These are phyloP conservation scores for Pogonomyrmex californicus DNA, from an alignment of 1,140 invertebrate species.

Conservation along the genomic window DNA sequence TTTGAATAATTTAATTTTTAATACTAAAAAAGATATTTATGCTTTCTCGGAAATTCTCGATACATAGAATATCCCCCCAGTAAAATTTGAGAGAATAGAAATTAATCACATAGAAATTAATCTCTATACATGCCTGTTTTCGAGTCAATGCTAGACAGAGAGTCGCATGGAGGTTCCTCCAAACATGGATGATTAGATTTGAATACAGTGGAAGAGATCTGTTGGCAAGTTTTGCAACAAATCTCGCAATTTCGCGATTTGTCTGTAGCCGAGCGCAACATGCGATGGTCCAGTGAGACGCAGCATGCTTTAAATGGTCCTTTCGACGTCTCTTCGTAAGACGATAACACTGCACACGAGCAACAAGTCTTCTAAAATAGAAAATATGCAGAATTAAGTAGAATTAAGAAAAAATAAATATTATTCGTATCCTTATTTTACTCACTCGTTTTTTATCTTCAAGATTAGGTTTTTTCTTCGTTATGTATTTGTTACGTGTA, in stretches of 20 bases:
- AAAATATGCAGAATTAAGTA: neutral
- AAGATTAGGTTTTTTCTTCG: conserved; percentile 51
- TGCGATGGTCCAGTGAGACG: neutral
- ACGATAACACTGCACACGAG: neutral
- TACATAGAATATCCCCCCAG: neutral
- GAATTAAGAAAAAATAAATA: neutral
- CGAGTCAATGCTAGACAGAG: neutral
- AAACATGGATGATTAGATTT: neutral
- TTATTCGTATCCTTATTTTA: neutral
- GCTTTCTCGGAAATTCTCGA: neutral
- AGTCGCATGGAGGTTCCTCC: conserved; percentile 29
- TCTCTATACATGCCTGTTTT: conserved; percentile 7
- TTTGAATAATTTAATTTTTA: neutral
- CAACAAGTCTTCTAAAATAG: conserved; percentile 14
- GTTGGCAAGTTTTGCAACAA: conserved; percentile 31
- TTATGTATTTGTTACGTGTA: conserved; percentile 6
- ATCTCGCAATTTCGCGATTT: neutral
- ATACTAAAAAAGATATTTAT: neutral
- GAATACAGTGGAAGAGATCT: neutral
- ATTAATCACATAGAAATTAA: neutral
- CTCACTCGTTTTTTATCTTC: conserved; percentile 50
- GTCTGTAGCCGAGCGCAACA: neutral
- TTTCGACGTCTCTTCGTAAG: neutral
- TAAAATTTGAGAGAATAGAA: neutral
- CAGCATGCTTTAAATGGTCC: neutral